A percentile compares a stretch with the other conserved stretches of the same genome.
These are phyloP conservation scores for Oreocharis arfaki DNA, from an alignment of 2,113 vertebrate genomes.

Conservation along the genomic window DNA sequence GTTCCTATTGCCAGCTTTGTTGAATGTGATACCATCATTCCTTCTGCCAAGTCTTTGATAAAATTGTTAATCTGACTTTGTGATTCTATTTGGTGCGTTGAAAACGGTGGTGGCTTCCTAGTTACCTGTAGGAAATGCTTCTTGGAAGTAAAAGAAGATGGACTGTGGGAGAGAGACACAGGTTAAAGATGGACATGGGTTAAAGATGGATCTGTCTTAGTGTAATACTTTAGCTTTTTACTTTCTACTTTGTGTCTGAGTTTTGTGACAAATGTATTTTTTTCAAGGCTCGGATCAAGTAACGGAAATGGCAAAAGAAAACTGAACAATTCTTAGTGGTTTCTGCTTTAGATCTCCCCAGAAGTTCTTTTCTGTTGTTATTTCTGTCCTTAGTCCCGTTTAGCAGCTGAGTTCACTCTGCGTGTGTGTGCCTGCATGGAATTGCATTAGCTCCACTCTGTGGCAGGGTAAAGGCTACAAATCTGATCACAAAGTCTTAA, in stretches of 20 bases:
- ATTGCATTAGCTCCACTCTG: conserved; percentile 6
- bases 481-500: neutral
- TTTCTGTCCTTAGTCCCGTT: neutral
- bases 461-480: neutral
- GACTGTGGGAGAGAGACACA: neutral
- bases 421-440: neutral
- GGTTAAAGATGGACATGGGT: neutral
- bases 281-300: neutral
- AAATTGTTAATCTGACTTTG: neutral
- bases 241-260: neutral
- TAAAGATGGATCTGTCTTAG: neutral
- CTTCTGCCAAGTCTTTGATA: neutral
- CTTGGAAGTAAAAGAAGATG: neutral
- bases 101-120: neutral
- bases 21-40: neutral
- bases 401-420: neutral
- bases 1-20: neutral
- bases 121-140: neutral
- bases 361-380: neutral
- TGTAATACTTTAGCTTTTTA: neutral
- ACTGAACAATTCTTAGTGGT: neutral
- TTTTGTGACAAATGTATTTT: neutral
- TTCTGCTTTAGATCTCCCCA: neutral
- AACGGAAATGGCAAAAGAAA: neutral
- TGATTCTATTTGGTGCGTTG: neutral